These are phyloP conservation scores for Aspidoscelis tigris DNA, from an alignment of 2,113 vertebrate species.

Conservation along the genomic window DNA sequence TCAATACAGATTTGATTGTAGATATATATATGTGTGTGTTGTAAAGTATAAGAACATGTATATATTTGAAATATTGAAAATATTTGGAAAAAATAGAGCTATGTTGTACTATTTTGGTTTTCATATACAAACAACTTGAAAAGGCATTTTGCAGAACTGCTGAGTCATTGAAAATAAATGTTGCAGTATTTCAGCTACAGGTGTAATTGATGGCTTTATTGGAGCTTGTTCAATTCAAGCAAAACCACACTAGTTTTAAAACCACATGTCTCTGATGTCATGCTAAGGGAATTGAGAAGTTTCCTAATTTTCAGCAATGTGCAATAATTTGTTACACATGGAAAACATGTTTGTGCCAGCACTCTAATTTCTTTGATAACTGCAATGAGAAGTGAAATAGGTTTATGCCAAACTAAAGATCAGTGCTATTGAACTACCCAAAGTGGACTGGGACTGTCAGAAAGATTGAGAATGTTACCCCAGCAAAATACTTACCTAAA, in stretches of 20 bases:
- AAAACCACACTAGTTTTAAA: slow-evolving; percentile 16
- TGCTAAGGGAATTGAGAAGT: slow-evolving; percentile 51
- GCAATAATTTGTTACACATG: slow-evolving; percentile 68
- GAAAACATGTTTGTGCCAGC: slow-evolving; percentile 61
- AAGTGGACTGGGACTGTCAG: too few relatives aligned
- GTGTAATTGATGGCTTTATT: background rate
- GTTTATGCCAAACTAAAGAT: too few relatives aligned
- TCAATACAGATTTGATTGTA: too few relatives aligned
- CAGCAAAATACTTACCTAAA: too few relatives aligned
- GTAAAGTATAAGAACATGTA: too few relatives aligned
- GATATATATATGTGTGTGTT: too few relatives aligned
- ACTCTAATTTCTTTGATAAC: slow-evolving; percentile 68
- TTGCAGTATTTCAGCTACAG: background rate
- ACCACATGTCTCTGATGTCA: slow-evolving; percentile 11
- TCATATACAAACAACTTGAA: slow-evolving; percentile 23
- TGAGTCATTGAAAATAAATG: slow-evolving; percentile 11
- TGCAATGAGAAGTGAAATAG: slow-evolving; percentile 47
- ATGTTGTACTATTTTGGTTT: background rate
- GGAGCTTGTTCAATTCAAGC: slow-evolving; percentile 51
- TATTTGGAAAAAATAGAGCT: too few relatives aligned
- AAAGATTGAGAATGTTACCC: too few relatives aligned
- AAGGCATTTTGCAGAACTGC: background rate
- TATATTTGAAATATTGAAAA: too few relatives aligned
- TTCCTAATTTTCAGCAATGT: slow-evolving; percentile 48
- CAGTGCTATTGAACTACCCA: too few relatives aligned